Base-by-base conservation (phyloP, 1,140 invertebrate species). In the Zaprionus camerounensis region DNA sequence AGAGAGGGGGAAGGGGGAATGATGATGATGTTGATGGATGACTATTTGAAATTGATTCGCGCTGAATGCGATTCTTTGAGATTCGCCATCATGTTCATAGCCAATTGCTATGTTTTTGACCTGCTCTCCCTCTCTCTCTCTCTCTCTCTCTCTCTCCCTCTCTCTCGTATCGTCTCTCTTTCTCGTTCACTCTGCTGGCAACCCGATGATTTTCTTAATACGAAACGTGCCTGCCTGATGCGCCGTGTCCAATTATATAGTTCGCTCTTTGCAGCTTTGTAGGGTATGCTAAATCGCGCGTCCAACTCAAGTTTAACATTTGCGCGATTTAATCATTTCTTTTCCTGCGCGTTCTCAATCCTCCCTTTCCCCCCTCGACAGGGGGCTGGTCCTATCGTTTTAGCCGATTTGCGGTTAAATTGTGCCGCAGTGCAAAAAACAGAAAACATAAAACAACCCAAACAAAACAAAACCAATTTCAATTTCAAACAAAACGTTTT, bases 401-500 rank as follows among this genome's bases (percentile, higher is more conserved):
- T 83, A 75, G 64, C 58, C 69, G 85, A 74, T 76, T 87, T 87
- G 84, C 71, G 84, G 84, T 90, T 79, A 87, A 84, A 81, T 79
- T 81, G 81, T 87, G 71, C 83, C 77, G 77, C 73, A 62, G 46
- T 56, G 38, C 41, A 17, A 62, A 67, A 53, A 53, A 26, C 22
- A 13, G 20, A 24, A 44, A 44, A 31, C 31, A 31, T 9, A 34
- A 44, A 44, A n/a, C n/a, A 46, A 46, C 7, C n/a, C n/a, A n/a
- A 17, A 46, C 7, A n/a, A 44, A 44, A 44, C 41, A 26, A 87
- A 88, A 71, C 78, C 84, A 87, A 88, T 90, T 87, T 87, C 83
- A 87, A 87, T 87, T 90, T 87, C 81, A 87, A 88, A 87, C 81
- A 87, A 86, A 87, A 79, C 84, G 84, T 88, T 87, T 87, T 88